Percentiles rank a stretch among this genome's conserved stretches.
Conservation (phyloP, 1,140 invertebrate species). For the Drosophila takahashii region DNA sequence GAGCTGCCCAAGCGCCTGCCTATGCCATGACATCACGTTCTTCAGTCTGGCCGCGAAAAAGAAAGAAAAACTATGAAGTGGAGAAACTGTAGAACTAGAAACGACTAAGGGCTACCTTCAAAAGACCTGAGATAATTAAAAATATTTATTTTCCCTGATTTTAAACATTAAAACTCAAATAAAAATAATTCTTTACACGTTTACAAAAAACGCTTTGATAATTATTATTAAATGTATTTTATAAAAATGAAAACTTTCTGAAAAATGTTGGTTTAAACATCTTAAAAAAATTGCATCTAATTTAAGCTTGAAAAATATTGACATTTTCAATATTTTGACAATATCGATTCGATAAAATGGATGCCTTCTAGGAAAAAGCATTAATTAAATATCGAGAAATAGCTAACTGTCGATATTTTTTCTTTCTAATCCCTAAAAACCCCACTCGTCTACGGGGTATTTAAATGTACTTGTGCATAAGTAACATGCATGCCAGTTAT, state of each 20-base stretch:
- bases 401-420: too few species aligned
- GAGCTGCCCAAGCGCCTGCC: conserved; percentile 52
- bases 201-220: too few species aligned
- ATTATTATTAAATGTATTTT: too few species aligned
- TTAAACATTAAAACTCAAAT: neutral
- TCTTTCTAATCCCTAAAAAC: neutral
- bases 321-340: too few species aligned
- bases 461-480: conserved; percentile 42
- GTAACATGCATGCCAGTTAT: conserved; percentile 53
- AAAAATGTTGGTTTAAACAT: too few species aligned
- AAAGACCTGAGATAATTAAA: neutral
- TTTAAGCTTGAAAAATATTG: too few species aligned
- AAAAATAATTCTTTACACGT: too few species aligned
- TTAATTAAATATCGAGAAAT: too few species aligned
- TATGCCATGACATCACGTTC: conserved; percentile 71
- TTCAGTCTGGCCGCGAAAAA: conserved; percentile 24
- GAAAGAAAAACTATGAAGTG: conserved; percentile 29
- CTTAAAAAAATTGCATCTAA: too few species aligned
- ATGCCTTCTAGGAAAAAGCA: too few species aligned
- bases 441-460: conserved; percentile 7
- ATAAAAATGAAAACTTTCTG: too few species aligned
- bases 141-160: neutral
- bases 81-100: neutral
- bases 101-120: conserved; percentile 18
- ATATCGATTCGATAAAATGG: too few species aligned